Percentiles rank a stretch among this genome's conserved stretches.
phyloP scores from a whole-genome alignment of 2,113 vertebrate genomes.

The Arothron firmamentum region DNA sequence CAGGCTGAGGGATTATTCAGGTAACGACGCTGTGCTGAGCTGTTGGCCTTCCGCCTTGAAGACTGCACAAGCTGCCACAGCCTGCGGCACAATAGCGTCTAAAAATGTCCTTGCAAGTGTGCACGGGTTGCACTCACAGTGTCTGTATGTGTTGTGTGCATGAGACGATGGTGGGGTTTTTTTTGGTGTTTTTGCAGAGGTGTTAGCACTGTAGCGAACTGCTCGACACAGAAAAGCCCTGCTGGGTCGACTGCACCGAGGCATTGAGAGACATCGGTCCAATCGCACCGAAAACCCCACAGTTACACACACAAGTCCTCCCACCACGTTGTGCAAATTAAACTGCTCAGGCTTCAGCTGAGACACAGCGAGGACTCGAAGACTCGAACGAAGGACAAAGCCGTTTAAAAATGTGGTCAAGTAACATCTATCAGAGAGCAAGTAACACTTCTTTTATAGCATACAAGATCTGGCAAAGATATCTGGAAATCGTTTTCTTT shows the following conservation, averaged over 20 bases:
- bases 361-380: conserved; percentile 37
- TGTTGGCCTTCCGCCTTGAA: neutral
- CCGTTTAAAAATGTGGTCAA: conserved; percentile 45
- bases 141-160: conserved; percentile 7
- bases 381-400: conserved; percentile 30
- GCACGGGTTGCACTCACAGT: conserved; percentile 14
- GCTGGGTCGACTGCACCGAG: conserved; percentile 32
- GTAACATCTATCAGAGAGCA: conserved; percentile 52
- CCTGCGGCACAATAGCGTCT: conserved; percentile 15
- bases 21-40: conserved; percentile 3
- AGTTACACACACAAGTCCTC: conserved; percentile 26
- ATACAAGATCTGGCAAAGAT: conserved; percentile 31
- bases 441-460: conserved; percentile 38
- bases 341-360: conserved; percentile 46
- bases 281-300: conserved; percentile 32
- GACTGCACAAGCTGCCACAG: conserved; percentile 9
- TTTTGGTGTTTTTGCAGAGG: conserved; percentile 8
- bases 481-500: conserved; percentile 25
- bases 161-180: neutral
- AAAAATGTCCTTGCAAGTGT: conserved; percentile 12
- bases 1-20: conserved; percentile 2
- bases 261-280: conserved; percentile 15
- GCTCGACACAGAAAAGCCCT: conserved; percentile 37
- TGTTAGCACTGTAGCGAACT: conserved; percentile 21
- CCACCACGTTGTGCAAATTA: conserved; percentile 61